A percentile compares a stretch with the other conserved stretches of the same genome.
Evolutionary conservation across 2,888 invertebrate genomes (phyloP).

Genomic region (Drosophila prostipennis): DNA sequence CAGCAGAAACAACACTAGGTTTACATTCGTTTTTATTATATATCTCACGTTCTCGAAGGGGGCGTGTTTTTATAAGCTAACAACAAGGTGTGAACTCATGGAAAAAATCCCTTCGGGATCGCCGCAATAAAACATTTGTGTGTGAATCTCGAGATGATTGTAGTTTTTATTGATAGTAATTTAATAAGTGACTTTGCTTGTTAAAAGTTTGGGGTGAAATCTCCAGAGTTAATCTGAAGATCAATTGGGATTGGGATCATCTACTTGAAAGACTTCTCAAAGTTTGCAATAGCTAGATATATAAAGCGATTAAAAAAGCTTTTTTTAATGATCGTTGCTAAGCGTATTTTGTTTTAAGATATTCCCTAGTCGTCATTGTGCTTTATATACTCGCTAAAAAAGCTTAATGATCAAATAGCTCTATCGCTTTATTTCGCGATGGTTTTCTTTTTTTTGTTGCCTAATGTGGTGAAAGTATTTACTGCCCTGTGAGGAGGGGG

Average conservation of each 20-base stretch:
- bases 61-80: conserved; percentile 33
- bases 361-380: conserved; percentile 1
- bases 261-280: no score
- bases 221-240: no score
- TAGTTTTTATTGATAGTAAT: not conserved
- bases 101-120: conserved; percentile 13
- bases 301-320: not conserved
- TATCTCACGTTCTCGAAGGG: conserved; percentile 1
- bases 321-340: not conserved
- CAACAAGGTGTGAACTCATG: conserved; percentile 27
- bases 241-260: no score
- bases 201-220: no score
- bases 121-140: conserved; percentile 22
- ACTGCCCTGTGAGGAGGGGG: no score
- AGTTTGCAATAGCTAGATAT: no score
- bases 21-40: conserved; percentile 43
- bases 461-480: conserved; percentile 14
- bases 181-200: no score
- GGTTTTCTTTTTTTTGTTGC: not conserved
- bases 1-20: conserved; percentile 13
- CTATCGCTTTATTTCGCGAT: conserved; percentile 10
- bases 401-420: not conserved
- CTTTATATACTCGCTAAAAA: not conserved
- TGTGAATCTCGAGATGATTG: conserved; percentile 3
- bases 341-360: not conserved